Evolutionary conservation across 2,113 vertebrate species (phyloP).

Genomic region (Oreotrochilus melanogaster): DNA sequence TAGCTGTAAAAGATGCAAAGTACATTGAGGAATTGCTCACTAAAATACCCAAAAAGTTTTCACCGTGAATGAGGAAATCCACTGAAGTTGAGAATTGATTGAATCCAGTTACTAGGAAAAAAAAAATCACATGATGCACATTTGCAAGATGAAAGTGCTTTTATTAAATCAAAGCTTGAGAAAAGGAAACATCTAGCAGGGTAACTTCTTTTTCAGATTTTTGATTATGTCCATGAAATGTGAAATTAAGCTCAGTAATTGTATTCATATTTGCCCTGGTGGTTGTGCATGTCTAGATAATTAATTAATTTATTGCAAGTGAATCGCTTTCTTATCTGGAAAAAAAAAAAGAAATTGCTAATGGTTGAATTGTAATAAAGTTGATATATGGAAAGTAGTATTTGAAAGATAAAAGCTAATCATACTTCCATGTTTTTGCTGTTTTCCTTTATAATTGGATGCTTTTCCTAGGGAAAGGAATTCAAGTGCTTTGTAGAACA

Average conservation of each 20-base stretch:
- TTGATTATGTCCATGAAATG: neutral
- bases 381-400: neutral
- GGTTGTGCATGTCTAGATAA: neutral
- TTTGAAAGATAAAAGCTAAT: slow-evolving; percentile 5
- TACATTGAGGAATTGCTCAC: neutral
- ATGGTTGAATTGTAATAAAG: neutral
- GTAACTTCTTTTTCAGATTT: neutral
- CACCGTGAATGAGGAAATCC: neutral
- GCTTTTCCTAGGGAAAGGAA: neutral
- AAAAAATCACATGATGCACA: neutral
- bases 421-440: neutral
- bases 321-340: neutral
- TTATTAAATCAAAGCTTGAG: neutral
- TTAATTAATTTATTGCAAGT: neutral
- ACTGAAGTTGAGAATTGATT: neutral
- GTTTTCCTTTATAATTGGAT: neutral
- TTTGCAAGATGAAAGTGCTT: neutral
- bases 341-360: neutral
- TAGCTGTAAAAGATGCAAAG: neutral
- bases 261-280: neutral
- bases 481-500: neutral
- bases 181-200: neutral
- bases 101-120: neutral
- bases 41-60: neutral
- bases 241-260: neutral